Evolutionary conservation across 1,140 invertebrate species (phyloP).

Genomic region (Drosophila watanabei): DNA sequence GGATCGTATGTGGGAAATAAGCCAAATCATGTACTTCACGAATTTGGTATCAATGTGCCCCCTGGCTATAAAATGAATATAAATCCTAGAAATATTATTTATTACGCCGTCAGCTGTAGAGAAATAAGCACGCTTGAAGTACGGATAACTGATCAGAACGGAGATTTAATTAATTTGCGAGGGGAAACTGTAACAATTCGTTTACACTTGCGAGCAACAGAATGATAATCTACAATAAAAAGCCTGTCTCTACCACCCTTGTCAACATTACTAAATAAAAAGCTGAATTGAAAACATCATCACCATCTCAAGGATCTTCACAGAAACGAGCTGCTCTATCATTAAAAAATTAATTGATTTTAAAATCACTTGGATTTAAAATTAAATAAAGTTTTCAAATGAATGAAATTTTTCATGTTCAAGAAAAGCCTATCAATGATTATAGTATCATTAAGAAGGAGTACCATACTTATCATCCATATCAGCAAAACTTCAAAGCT

Average conservation of each 20-base stretch:
- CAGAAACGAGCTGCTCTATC: background rate
- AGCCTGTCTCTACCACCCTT: background rate
- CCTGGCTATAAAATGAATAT: background rate
- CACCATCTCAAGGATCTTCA: background rate
- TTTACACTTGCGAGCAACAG: background rate
- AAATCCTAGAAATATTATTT: background rate
- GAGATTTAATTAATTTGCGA: background rate
- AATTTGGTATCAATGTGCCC: background rate
- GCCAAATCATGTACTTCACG: no score
- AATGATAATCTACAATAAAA: slow-evolving; percentile 2
- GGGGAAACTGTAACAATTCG: background rate
- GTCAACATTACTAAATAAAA: background rate
- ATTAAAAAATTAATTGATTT: background rate
- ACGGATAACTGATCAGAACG: background rate
- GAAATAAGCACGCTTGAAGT: background rate
- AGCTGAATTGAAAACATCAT: background rate
- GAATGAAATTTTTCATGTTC: background rate
- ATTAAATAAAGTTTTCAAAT: background rate
- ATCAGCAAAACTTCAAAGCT: no score
- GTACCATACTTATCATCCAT: no score
- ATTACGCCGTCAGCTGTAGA: background rate
- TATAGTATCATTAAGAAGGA: no score
- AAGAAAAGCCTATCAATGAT: no score
- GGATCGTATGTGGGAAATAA: no score
- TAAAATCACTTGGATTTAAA: background rate